Percentiles rank a stretch among this genome's conserved stretches.
phyloP scores from a whole-genome alignment of 1,140 invertebrate genomes.

The Spodoptera frugiperda region DNA sequence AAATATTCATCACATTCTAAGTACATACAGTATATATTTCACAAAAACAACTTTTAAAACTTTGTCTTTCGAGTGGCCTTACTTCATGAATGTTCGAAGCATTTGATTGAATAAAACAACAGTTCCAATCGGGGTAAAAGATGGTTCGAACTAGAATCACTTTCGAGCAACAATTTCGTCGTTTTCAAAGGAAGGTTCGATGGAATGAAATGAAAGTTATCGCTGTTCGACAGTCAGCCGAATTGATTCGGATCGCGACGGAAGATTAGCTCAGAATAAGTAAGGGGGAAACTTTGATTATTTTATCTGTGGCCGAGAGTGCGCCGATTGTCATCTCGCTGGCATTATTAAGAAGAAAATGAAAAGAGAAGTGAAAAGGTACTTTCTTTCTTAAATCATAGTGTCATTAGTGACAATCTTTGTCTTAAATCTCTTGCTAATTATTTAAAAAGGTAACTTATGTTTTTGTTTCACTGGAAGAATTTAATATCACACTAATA shows the following conservation, averaged over 20 bases:
- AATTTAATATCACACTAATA: no score
- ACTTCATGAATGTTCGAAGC: no score
- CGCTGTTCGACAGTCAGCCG: conserved; percentile 40
- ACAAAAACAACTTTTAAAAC: no score
- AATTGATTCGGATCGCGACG: conserved; percentile 34
- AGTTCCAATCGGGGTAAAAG: not conserved
- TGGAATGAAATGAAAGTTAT: conserved; percentile 26
- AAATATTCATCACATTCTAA: no score
- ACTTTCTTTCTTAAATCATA: no score
- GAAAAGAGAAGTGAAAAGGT: not conserved
- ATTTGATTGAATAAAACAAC: no score
- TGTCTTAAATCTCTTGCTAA: no score
- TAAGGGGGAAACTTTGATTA: conserved; percentile 25
- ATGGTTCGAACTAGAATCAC: conserved; percentile 2
- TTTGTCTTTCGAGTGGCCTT: no score
- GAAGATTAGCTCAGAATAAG: conserved; percentile 38
- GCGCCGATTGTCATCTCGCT: conserved; percentile 4
- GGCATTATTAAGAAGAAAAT: not conserved
- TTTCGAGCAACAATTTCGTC: conserved; percentile 17
- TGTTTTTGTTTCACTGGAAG: no score
- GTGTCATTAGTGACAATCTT: no score
- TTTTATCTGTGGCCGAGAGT: conserved; percentile 18
- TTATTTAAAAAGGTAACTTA: no score
- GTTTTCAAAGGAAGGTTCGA: conserved; percentile 24
- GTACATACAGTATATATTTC: no score